Percentiles rank a stretch among this genome's conserved stretches.
Evolutionary conservation across 2,113 vertebrate species (phyloP).

Genomic region (Triplophysa siluroides): DNA sequence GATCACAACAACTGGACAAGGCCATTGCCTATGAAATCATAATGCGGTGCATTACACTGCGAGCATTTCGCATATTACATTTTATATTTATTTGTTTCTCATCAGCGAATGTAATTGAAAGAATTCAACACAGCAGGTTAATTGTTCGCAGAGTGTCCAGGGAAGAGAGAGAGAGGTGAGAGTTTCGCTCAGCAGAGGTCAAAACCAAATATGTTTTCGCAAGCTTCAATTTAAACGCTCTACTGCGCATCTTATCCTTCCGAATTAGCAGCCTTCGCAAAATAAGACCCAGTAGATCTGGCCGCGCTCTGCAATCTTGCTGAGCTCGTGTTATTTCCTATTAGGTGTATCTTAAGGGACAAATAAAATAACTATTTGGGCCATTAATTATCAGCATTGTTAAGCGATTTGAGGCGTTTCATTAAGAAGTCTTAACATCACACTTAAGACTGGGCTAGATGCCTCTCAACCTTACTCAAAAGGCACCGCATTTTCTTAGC

Average conservation of each 20-base stretch:
- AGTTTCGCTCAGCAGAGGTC: slow-evolving; percentile 11
- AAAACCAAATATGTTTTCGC: slow-evolving; percentile 1
- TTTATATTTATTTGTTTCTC: slow-evolving; percentile 42
- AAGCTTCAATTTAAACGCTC: not conserved
- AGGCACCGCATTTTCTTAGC: not conserved
- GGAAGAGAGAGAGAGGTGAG: slow-evolving; percentile 9
- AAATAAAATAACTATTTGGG: slow-evolving; percentile 21
- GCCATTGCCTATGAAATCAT: slow-evolving; percentile 52
- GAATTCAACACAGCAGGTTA: not conserved
- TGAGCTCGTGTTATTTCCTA: slow-evolving; percentile 4
- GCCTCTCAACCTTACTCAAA: slow-evolving; percentile 18
- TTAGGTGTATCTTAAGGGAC: slow-evolving; percentile 29
- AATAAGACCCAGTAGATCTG: not conserved
- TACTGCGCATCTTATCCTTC: not conserved
- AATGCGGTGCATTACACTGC: not conserved
- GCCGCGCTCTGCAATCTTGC: not conserved
- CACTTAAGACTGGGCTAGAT: slow-evolving; percentile 12
- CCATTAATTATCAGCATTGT: slow-evolving; percentile 18
- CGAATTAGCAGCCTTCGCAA: not conserved
- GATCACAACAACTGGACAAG: slow-evolving; percentile 58
- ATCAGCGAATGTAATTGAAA: slow-evolving; percentile 15
- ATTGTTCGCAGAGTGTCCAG: slow-evolving; percentile 3
- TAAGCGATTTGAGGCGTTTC: slow-evolving; percentile 19
- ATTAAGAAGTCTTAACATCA: slow-evolving; percentile 6
- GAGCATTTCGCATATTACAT: slow-evolving; percentile 25